A percentile compares a stretch with the other conserved stretches of the same genome.
Evolutionary conservation across 2,113 vertebrate species (phyloP).

Genomic region (Pleuronectes platessa): DNA sequence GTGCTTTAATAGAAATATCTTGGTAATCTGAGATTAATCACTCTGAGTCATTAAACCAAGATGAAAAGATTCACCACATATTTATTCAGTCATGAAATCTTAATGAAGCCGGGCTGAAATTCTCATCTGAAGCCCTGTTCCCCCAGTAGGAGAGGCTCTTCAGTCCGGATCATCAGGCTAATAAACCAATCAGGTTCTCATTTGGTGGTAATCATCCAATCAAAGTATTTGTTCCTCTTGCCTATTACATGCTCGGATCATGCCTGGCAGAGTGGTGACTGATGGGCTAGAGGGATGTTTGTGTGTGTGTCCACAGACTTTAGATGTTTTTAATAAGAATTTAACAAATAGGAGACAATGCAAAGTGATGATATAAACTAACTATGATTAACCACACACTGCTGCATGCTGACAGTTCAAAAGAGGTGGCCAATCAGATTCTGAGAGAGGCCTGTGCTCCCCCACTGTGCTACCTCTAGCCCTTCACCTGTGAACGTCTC

Average conservation of each 20-base stretch:
- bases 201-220: conserved; percentile 66
- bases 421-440: not conserved
- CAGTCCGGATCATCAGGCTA: conserved; percentile 61
- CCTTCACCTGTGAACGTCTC: not conserved
- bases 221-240: conserved; percentile 62
- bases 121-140: conserved; percentile 25
- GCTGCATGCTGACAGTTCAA: not conserved
- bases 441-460: too few species aligned
- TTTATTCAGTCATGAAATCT: conserved; percentile 26
- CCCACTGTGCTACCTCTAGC: not conserved
- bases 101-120: conserved; percentile 13
- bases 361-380: not conserved
- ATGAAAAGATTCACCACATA: conserved; percentile 6
- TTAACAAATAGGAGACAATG: too few species aligned
- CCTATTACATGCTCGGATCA: conserved; percentile 43
- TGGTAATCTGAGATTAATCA: conserved; percentile 21
- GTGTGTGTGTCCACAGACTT: not conserved
- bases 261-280: conserved; percentile 39
- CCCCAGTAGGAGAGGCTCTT: conserved; percentile 33
- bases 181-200: conserved; percentile 70
- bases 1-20: conserved; percentile 23
- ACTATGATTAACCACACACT: not conserved
- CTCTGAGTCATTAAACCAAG: not conserved
- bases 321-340: too few species aligned
- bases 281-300: conserved; percentile 6